Conservation (phyloP, 1,140 invertebrate species). For the Drosophila navojoa region DNA sequence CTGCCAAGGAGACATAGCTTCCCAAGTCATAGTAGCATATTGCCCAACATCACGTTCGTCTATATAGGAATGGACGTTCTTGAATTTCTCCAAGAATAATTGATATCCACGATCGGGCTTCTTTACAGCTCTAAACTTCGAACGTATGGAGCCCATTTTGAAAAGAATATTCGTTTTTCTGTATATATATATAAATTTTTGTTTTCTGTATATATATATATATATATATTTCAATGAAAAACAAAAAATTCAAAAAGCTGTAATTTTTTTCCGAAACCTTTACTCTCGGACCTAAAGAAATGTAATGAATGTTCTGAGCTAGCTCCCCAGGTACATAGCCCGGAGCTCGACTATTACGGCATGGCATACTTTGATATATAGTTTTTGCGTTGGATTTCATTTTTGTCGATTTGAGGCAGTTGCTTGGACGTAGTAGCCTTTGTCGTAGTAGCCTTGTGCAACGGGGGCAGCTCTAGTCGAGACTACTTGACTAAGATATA, state of each 20-base stretch:
- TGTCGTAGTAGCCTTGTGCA: no score
- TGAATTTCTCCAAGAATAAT: neutral
- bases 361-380: no score
- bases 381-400: no score
- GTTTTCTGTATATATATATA: no score
- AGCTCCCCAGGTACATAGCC: neutral
- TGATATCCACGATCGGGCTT: neutral
- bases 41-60: neutral
- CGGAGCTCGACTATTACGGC: no score
- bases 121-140: neutral
- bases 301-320: neutral
- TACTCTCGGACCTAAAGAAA: neutral
- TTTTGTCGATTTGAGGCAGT: no score
- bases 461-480: no score
- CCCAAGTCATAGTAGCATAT: slow-evolving; percentile 2
- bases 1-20: neutral
- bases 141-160: neutral
- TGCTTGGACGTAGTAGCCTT: no score
- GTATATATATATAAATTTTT: no score
- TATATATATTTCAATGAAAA: neutral
- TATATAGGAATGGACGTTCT: neutral
- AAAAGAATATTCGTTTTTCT: neutral
- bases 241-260: neutral
- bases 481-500: no score
- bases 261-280: neutral